Conservation (phyloP, 2,113 vertebrate genomes). For the Xiphias gladius region DNA sequence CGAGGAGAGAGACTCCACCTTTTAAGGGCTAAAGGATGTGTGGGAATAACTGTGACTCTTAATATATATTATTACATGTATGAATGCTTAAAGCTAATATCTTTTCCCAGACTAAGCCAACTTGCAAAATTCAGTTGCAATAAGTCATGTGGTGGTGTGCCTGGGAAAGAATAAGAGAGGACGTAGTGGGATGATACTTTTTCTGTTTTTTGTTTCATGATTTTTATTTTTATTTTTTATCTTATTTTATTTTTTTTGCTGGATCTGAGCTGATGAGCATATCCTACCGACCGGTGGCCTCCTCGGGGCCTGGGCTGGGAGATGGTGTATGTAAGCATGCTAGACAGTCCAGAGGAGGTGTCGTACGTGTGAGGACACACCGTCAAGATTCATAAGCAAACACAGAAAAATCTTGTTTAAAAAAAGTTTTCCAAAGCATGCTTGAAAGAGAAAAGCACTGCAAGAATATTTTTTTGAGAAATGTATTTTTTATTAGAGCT, state of each 20-base stretch:
- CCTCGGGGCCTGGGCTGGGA: conserved; percentile 13
- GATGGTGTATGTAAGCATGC: conserved; percentile 28
- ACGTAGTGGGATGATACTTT: conserved; percentile 80
- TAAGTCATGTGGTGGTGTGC: conserved; percentile 73
- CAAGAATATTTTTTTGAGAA: conserved; percentile 99
- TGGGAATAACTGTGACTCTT: conserved; percentile 79
- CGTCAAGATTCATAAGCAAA: conserved; percentile 67
- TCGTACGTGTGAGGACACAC: conserved; percentile 36
- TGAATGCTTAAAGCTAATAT: conserved; percentile 76
- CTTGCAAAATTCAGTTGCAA: conserved; percentile 81
- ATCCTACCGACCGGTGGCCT: neutral
- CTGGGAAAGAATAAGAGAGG: conserved; percentile 52
- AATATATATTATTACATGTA: conserved; percentile 73
- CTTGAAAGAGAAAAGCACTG: conserved; percentile 92
- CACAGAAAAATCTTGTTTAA: conserved; percentile 55
- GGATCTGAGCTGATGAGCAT: conserved; percentile 51
- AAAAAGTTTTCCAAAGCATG: conserved; percentile 88
- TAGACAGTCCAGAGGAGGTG: conserved; percentile 47
- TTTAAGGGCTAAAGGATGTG: conserved; percentile 87
- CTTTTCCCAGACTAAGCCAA: conserved; percentile 76
- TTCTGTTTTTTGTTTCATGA: conserved; percentile 28
- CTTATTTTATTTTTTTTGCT: conserved; percentile 35
- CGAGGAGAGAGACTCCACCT: conserved; percentile 73
- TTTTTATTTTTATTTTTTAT: conserved; percentile 6
- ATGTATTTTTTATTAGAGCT: conserved; percentile 99